These are phyloP conservation scores for Perdita meconis DNA, from an alignment of 2,888 invertebrate species.

Conservation along the genomic window DNA sequence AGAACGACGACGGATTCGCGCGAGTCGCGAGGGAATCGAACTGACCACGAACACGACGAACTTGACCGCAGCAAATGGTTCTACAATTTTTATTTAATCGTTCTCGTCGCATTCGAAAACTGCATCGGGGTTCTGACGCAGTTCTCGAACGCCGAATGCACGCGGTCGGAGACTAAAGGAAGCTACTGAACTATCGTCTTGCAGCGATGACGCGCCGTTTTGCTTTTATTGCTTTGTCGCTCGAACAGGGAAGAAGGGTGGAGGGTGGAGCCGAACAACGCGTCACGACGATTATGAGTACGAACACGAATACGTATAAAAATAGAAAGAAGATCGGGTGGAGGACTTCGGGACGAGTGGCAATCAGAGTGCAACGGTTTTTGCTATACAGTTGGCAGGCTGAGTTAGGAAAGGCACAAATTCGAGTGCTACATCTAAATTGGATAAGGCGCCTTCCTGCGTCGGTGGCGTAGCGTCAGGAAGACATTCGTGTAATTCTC, in stretches of 20 bases:
- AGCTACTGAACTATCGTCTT: constrained; percentile 6
- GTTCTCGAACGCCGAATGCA: no score
- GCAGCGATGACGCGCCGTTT: no score
- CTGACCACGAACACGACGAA: neutral
- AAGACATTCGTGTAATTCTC: constrained; percentile 73
- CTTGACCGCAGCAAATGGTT: neutral
- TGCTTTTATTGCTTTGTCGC: neutral
- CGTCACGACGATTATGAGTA: constrained; percentile 12
- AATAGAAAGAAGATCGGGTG: constrained; percentile 61
- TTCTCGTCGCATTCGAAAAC: no score
- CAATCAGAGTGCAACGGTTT: constrained; percentile 60
- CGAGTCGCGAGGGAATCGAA: neutral
- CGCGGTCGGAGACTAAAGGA: no score
- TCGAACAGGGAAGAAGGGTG: neutral
- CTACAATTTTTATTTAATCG: neutral
- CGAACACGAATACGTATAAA: constrained; percentile 60
- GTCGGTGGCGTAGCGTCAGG: constrained; percentile 66
- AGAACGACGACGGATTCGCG: neutral
- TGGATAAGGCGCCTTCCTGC: constrained; percentile 74
- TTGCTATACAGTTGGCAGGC: constrained; percentile 69
- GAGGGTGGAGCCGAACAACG: constrained; percentile 26
- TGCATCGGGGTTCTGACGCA: no score
- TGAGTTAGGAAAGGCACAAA: constrained; percentile 80
- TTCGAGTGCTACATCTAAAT: constrained; percentile 74
- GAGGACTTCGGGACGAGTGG: constrained; percentile 49